Conservation (phyloP, 2,113 vertebrate species). For the Seriola rivoliana region DNA sequence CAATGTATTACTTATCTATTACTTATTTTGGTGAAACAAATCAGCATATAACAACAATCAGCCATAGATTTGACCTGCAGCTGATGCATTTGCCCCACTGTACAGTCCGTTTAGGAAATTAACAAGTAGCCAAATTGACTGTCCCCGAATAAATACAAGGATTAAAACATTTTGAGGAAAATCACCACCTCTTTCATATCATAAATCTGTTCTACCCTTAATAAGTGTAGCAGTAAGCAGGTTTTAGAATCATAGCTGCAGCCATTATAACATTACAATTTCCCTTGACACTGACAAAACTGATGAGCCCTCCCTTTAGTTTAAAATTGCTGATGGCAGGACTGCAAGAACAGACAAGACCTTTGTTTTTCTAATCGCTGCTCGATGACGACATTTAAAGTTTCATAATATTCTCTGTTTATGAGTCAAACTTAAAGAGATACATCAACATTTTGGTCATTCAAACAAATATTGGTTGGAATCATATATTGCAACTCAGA, state of each 20-base stretch:
- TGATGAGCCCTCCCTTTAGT: not conserved
- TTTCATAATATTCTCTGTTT: conserved; percentile 57
- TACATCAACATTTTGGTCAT: not conserved
- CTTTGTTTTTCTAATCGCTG: not conserved
- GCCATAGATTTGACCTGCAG: not conserved
- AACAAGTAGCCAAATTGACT: not conserved
- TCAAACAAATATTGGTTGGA: not conserved
- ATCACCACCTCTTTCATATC: not conserved
- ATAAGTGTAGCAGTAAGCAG: not conserved
- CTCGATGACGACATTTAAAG: conserved; percentile 31
- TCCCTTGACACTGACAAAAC: not conserved
- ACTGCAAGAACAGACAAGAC: conserved; percentile 66
- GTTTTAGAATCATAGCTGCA: conserved; percentile 12
- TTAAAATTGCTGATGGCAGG: conserved; percentile 17
- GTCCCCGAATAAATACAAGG: not conserved
- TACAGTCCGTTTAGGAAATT: not conserved
- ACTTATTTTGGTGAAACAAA: not conserved
- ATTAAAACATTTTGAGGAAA: not conserved
- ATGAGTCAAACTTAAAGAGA: conserved; percentile 29
- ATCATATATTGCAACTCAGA: not conserved
- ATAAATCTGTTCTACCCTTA: not conserved
- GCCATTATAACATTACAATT: not conserved
- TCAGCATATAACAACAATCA: not conserved
- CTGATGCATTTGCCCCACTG: not conserved
- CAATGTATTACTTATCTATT: not conserved